Base-by-base conservation (phyloP, 2,888 invertebrate genomes). In the Scaeva pyrastri region DNA sequence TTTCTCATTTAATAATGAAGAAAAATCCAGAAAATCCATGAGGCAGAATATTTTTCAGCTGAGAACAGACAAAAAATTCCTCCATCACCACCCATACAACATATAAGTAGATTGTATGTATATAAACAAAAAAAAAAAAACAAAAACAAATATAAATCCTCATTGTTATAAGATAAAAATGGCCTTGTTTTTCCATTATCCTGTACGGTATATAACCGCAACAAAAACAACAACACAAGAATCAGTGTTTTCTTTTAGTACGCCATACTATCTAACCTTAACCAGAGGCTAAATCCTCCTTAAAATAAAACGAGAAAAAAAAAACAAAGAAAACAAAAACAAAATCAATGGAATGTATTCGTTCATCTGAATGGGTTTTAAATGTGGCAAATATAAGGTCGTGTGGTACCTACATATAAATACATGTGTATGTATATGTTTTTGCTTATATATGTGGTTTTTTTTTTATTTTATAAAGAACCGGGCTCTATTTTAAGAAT, bases 131-230 rank as follows among this genome's bases (percentile, higher is more conserved):
- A 58, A 43, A 26, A 50, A 31, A 31, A n/a, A n/a, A n/a, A n/a
- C n/a, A n/a, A n/a, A n/a, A n/a, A n/a, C n/a, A n/a, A 36, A 50
- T 62, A 79, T 84, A 74, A 79, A 62, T 84, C 26, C 68, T 64
- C 83, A 79, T 84, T 84, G 74, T 84, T 74, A 64, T 41, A 62
- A 84, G 83, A 79, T 74, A 79, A 64, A 83, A 71, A 79, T 48
- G 74, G 74, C 70, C 79, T 75, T 74, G 78, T 84, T 79, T 84
- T 71, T 52, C 62, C 74, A 71, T 79, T 84, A 75, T 75, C 64
- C 75, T 80, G 74, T 39, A 60, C 56, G 80, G 75, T 75, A 75
- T 52, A 75, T 75, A 75, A 75, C 62, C 80, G 71, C 39, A 66
- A 75, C 31, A 31, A 31, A 5, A 31, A 31, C 31, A 58, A 23